Base-by-base conservation (phyloP, 2,113 vertebrate species). In the Tragelaphus imberbis region DNA sequence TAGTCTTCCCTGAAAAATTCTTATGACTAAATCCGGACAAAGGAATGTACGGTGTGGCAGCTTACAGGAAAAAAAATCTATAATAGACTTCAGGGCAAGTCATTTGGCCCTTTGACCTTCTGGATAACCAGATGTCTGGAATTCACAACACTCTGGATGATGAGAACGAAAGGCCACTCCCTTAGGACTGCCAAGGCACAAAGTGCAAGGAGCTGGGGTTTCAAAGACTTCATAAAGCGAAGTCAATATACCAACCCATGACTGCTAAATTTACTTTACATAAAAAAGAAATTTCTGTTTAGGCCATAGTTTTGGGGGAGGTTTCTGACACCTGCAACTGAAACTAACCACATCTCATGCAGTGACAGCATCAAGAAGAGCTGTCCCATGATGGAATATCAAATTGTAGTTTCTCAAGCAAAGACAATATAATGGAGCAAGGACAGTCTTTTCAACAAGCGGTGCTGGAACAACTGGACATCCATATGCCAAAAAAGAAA, bases 1-100 rank as follows among this genome's bases (percentile, higher is more conserved):
- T 84, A 96, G 49, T 30, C 36, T 90, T 95, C 58, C 63, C 92
- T 79, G 25, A 25, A 93, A 91, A 49, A 82, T 63, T 97, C 77
- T 92, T 87, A 28, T 58, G 59, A 49, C 77, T 80, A 91, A 68
- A 88, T 91, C n/a, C 88, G 21, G 36, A 81, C 56, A 58, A 81
- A 95, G 65, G 53, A 16, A 92, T 36, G 10, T 63, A 61, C 19
- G 1, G 5, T 59, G 21, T 51, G 77, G 25, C 75, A 88, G 11
- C 23, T 97, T 91, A 80, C 21, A 95, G 33, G 28, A 16, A 30
- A 47, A 36, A 36, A 44, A 87, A 40, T 51, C 58, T 58, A 16
- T 44, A 40, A 65, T 2, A 84, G 84, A 81, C 51, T 25, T 3
- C 14, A 84, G 30, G 27, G 25, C n/a, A 82, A 89, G 53, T 79